Percentiles rank a stretch among this genome's conserved stretches.
Evolutionary conservation across 2,888 invertebrate genomes (phyloP).

Genomic region (Andricus quercusramuli): DNA sequence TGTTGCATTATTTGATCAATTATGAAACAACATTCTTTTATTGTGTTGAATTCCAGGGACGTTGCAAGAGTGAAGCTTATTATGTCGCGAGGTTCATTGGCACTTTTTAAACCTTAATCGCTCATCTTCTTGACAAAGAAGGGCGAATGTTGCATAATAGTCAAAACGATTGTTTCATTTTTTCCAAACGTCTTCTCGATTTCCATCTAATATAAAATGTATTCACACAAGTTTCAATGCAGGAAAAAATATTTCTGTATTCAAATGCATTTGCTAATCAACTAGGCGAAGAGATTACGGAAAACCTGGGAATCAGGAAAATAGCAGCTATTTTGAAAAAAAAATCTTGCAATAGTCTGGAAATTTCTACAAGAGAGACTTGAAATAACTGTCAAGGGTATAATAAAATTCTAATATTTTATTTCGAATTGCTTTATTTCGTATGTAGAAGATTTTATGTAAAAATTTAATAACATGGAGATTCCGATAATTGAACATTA

Average conservation of each 20-base stretch:
- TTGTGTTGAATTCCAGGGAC: background rate
- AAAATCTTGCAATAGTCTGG: too few relatives aligned
- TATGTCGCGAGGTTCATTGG: background rate
- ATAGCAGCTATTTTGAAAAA: too few relatives aligned
- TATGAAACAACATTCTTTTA: background rate
- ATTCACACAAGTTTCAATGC: background rate
- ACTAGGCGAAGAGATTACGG: background rate
- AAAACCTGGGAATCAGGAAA: too few relatives aligned
- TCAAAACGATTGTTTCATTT: background rate
- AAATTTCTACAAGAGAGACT: too few relatives aligned
- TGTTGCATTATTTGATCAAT: background rate
- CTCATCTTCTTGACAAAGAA: background rate
- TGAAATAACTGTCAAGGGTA: too few relatives aligned
- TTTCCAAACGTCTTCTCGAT: background rate
- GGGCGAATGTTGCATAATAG: background rate
- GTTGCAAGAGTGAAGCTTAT: background rate
- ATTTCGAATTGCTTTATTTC: too few relatives aligned
- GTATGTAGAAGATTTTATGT: too few relatives aligned
- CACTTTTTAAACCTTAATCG: conserved; percentile 5
- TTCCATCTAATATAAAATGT: background rate
- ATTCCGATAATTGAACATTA: too few relatives aligned
- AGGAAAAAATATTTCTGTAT: too few relatives aligned
- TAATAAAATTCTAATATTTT: too few relatives aligned
- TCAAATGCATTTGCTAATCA: too few relatives aligned
- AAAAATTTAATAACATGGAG: too few relatives aligned